Percentiles rank a stretch among this genome's conserved stretches.
phyloP scores from a whole-genome alignment of 2,888 invertebrate genomes.

The Noctua fimbriata region DNA sequence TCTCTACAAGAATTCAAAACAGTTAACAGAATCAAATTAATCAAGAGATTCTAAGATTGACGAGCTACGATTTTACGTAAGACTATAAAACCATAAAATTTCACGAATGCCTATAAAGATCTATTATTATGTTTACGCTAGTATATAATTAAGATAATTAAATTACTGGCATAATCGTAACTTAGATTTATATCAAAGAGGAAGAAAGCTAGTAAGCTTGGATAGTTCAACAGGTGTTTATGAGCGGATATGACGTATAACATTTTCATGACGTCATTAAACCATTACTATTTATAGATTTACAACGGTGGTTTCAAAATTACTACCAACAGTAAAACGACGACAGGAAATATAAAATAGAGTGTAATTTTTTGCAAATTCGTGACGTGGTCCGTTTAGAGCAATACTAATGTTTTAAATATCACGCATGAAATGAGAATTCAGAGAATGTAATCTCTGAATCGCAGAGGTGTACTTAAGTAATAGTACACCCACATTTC shows the following conservation, averaged over 20 bases:
- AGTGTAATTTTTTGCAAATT: background rate
- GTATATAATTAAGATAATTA: conserved; percentile 19
- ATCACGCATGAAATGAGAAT: background rate
- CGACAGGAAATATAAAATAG: background rate
- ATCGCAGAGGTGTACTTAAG: background rate
- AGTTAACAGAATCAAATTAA: background rate
- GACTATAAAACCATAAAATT: background rate
- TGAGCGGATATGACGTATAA: background rate
- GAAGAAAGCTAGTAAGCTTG: conserved; percentile 31
- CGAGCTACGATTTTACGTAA: conserved; percentile 17
- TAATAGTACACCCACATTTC: background rate
- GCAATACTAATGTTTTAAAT: background rate
- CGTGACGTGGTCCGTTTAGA: background rate
- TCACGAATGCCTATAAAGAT: background rate
- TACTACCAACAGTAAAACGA: background rate
- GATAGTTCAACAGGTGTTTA: background rate
- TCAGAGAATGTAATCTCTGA: too few species aligned
- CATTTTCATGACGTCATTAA: background rate
- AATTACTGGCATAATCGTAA: conserved; percentile 2
- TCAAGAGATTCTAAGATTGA: background rate
- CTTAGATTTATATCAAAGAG: conserved; percentile 29
- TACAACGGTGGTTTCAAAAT: background rate
- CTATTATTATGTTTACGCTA: background rate
- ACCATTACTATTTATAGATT: background rate
- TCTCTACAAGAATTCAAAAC: background rate